Evolutionary conservation across 2,797 vertebrate genomes (phyloP).

Genomic region (Syndactyla subalaris): DNA sequence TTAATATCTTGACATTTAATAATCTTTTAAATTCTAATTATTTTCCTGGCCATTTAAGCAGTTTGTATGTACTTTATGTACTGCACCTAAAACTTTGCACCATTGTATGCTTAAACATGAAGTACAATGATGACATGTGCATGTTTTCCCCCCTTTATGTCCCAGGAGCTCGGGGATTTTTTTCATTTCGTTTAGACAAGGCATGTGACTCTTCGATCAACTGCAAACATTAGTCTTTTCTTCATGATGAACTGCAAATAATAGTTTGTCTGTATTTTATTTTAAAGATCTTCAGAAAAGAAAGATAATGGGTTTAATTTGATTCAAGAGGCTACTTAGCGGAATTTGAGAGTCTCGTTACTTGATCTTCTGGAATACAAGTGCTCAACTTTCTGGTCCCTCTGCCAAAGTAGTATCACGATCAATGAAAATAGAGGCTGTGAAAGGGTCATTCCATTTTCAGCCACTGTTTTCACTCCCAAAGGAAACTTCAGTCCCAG

Average conservation of each 20-base stretch:
- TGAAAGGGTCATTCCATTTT: not conserved
- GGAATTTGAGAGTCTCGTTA: not conserved
- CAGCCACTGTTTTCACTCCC: not conserved
- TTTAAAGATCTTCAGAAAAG: not conserved
- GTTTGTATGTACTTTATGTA: not conserved
- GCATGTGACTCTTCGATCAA: not conserved
- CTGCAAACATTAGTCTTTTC: not conserved
- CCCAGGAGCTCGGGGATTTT: not conserved
- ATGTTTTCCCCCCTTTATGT: not conserved
- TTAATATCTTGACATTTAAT: not conserved
- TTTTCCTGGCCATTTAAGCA: not conserved
- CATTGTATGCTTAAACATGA: not conserved
- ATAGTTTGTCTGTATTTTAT: not conserved
- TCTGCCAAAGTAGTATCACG: not conserved
- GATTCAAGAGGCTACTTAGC: not conserved
- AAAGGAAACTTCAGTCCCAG: not conserved
- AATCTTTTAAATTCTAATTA: constrained; percentile 13
- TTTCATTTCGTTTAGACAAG: not conserved
- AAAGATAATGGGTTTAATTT: not conserved
- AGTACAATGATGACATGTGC: not conserved
- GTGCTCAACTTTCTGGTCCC: not conserved
- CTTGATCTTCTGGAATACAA: not conserved
- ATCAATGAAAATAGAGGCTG: not conserved
- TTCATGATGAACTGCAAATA: not conserved
- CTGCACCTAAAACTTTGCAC: not conserved